Conservation (phyloP, 2,888 invertebrate species). For the Brachypalpus laphriformis region DNA sequence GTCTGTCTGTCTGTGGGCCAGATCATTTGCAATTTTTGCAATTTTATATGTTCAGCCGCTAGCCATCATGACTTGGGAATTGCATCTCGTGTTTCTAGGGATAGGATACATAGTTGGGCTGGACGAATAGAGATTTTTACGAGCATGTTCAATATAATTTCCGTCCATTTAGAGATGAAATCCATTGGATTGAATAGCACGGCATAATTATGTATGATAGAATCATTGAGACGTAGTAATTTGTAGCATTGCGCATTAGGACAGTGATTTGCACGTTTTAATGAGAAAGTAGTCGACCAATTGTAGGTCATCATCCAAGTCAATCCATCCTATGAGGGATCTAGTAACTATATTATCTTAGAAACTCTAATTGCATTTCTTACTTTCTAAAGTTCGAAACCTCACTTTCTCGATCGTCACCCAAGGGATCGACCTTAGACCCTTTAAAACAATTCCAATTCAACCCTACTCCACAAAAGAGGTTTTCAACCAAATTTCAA, state of each 20-base stretch:
- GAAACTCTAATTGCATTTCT: no score
- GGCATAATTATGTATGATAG: conserved; percentile 21
- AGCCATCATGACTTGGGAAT: conserved; percentile 47
- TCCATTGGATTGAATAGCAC: conserved; percentile 7
- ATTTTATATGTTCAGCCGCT: conserved; percentile 53
- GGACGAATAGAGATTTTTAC: conserved; percentile 13
- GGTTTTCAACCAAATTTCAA: background rate
- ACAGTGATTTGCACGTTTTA: background rate
- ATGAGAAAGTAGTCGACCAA: background rate
- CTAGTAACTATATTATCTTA: no score
- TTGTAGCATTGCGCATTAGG: background rate
- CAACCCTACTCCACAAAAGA: background rate
- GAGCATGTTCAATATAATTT: conserved; percentile 33
- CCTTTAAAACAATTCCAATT: background rate
- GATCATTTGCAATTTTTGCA: conserved; percentile 54
- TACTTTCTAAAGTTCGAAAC: no score
- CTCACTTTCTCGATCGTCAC: background rate
- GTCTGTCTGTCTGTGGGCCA: conserved; percentile 24
- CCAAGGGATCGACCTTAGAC: background rate
- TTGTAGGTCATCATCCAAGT: background rate
- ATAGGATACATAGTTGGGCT: background rate
- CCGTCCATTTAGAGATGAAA: conserved; percentile 17
- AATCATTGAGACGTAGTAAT: conserved; percentile 3
- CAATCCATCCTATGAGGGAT: background rate
- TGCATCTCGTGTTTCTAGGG: conserved; percentile 42